Evolutionary conservation across 37 sponge, comb jelly and placozoan genomes (phyloP).

Genomic region (Cladorhizidae sp.): DNA sequence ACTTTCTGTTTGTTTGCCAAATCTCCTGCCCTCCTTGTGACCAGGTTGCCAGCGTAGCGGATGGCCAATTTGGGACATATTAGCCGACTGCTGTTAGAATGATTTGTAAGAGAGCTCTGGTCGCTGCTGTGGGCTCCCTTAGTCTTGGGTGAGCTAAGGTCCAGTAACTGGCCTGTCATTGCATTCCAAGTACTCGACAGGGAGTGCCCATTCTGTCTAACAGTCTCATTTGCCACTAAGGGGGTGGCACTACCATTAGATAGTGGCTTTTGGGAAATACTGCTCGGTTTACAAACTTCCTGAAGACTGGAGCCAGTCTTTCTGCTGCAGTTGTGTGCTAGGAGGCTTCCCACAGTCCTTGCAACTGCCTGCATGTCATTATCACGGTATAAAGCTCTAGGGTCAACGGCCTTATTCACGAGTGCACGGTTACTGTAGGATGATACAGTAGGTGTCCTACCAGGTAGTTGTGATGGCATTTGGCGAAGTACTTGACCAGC

Average conservation of each 20-base stretch:
- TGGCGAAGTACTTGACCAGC: too few relatives aligned
- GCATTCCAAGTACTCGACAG: not conserved
- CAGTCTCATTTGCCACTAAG: not conserved
- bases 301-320: conserved; percentile 1
- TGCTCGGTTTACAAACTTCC: not conserved
- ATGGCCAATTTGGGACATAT: conserved; percentile 31
- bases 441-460: too few relatives aligned
- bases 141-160: not conserved
- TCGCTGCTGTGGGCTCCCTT: conserved; percentile 14
- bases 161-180: not conserved
- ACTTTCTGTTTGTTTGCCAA: conserved; percentile 1
- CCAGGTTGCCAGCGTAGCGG: not conserved
- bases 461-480: too few relatives aligned
- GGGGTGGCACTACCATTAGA: conserved; percentile 1
- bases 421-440: too few relatives aligned
- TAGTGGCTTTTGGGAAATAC: not conserved
- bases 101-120: conserved; percentile 9
- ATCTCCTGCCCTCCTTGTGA: not conserved
- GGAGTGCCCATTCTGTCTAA: not conserved
- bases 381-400: not conserved
- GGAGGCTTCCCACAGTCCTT: not conserved
- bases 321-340: not conserved
- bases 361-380: not conserved
- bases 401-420: too few relatives aligned
- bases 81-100: conserved; percentile 7